Base-by-base conservation (phyloP, 2,113 vertebrate genomes). In the Plestiodon gilberti region DNA sequence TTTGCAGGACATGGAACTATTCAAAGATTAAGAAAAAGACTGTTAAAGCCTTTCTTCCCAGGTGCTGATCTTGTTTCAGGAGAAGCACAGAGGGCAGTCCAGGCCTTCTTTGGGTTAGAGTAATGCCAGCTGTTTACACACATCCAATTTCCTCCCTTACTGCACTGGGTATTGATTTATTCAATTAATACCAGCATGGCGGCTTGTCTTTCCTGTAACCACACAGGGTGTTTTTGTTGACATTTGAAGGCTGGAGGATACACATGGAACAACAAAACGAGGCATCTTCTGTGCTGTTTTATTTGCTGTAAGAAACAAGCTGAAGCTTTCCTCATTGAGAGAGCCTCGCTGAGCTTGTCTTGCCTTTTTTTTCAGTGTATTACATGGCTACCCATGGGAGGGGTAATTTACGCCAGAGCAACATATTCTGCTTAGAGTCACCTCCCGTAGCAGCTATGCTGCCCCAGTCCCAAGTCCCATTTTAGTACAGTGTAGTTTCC, bases 121-220 rank as follows among this genome's bases (percentile, higher is more conserved):
- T 57, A 59, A 82, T 83, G 92, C 89, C 83, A 90, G 78, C 15
- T 48, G 55, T 57, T 89, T 67, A 25, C 69, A 40, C 28, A 28
- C 67, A 85, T 92, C 69, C 89, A 90, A 88, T 92, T 75, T 80
- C 83, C 87, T 83, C 0, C 1, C 76, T 73, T 88, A 87, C 38
- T 87, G 85, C 74, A 87, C 85, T 87, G 83, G 81, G 22, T 92
- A 94, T 94, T 88, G 93, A 94, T 94, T 94, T 87, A 67, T 69
- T 90, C 88, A 93, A 91, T 93, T 92, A 90, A 83, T 71, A 80
- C 82, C 84, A 73, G 69, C n/a, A 5, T 76, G 70, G 71, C 38
- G 70, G 5, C 43, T 61, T 91, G 87, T 74, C 92, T 91, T 64
- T 88, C n/a, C 91, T 77, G 83, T 82, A 90, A 83, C n/a, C 79